Evolutionary conservation across 2,888 invertebrate species (phyloP).

Genomic region (Stenichneumon culpator): DNA sequence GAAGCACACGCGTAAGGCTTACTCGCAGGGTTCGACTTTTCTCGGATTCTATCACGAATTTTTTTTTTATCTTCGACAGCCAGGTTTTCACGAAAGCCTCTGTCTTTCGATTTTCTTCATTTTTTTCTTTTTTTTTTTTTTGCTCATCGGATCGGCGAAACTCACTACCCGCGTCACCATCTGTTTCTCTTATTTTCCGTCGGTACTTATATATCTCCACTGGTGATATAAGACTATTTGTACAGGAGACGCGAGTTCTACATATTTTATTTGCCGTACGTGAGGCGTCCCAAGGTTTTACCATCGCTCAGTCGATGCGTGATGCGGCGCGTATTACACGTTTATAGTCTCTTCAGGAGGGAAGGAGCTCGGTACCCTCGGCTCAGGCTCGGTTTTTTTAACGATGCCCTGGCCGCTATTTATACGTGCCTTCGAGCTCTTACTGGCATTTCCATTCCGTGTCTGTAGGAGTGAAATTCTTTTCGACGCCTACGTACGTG

Average conservation of each 20-base stretch:
- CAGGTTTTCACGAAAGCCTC: conserved; percentile 5
- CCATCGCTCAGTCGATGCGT: conserved; percentile 34
- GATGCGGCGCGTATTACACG: conserved; percentile 26
- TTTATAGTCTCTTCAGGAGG: neutral
- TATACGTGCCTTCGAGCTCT: conserved; percentile 7
- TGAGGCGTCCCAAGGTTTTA: conserved; percentile 31
- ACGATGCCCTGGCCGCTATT: conserved; percentile 33
- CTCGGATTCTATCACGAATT: conserved; percentile 32
- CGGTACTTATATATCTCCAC: neutral
- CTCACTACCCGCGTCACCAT: neutral
- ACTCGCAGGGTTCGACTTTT: conserved; percentile 1
- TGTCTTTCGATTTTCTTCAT: neutral
- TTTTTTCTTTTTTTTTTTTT: conserved; percentile 12
- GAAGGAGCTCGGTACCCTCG: neutral
- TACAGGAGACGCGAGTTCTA: conserved; percentile 11
- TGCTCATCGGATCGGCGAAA: conserved; percentile 15
- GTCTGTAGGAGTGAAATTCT: conserved; percentile 8
- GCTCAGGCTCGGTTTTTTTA: conserved; percentile 13
- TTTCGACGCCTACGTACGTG: neutral
- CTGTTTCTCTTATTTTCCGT: conserved; percentile 17
- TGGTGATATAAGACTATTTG: conserved; percentile 13
- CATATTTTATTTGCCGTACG: conserved; percentile 54
- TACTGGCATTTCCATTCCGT: neutral
- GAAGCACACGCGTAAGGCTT: conserved; percentile 11
- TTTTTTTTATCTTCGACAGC: neutral